A percentile compares a stretch with the other conserved stretches of the same genome.
Conservation (phyloP, 64 coral and sea anemone species). For the Astreopora myriophthalma region DNA sequence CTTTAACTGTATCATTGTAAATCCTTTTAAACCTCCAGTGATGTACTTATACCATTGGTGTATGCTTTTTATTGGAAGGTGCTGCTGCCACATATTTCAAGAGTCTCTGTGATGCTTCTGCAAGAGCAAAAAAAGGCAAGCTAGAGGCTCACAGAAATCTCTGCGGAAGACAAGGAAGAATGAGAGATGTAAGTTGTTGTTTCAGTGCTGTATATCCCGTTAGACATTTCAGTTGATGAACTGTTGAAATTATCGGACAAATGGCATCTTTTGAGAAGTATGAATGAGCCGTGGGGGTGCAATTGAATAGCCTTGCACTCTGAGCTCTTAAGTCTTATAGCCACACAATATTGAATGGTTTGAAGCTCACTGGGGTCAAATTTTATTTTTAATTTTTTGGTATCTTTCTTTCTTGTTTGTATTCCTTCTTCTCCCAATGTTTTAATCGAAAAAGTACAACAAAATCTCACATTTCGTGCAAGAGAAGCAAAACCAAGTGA, state of each 20-base stretch:
- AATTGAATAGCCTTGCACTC: neutral
- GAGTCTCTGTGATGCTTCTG: neutral
- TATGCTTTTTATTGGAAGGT: neutral
- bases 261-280: neutral
- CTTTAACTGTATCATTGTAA: too few relatives aligned
- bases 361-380: too few relatives aligned
- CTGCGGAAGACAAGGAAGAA: neutral
- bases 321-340: neutral
- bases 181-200: slow-evolving; percentile 5
- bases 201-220: neutral
- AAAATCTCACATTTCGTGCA: neutral
- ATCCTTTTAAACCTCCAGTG: too few relatives aligned
- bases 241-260: neutral
- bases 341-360: neutral
- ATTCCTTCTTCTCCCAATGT: too few relatives aligned
- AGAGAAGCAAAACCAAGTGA: neutral
- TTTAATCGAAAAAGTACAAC: neutral
- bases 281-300: neutral
- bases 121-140: neutral
- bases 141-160: neutral
- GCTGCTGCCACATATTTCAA: neutral
- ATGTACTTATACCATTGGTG: too few relatives aligned
- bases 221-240: neutral
- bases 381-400: too few relatives aligned
- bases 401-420: neutral